A percentile compares a stretch with the other conserved stretches of the same genome.
Evolutionary conservation across 2,113 vertebrate species (phyloP).

Genomic region (Struthio camelus): DNA sequence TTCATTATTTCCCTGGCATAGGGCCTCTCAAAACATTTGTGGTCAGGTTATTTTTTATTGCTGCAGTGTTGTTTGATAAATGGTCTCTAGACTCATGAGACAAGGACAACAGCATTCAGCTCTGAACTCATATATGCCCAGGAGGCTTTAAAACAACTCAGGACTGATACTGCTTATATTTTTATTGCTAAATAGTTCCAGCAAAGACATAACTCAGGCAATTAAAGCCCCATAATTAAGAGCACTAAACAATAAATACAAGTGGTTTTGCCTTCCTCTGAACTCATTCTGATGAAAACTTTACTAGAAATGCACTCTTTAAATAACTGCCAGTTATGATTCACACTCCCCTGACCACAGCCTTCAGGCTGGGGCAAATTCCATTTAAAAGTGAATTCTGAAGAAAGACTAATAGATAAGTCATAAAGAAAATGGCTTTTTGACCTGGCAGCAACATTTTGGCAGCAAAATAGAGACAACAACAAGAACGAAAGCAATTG

Average conservation of each 20-base stretch:
- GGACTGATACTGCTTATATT: background rate
- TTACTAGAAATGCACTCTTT: background rate
- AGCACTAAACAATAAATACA: conserved; percentile 36
- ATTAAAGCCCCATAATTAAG: conserved; percentile 20
- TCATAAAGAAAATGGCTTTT: background rate
- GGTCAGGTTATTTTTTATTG: conserved; percentile 32
- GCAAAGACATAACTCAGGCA: conserved; percentile 12
- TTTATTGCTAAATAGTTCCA: conserved; percentile 29
- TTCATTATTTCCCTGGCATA: background rate
- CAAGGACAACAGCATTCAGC: background rate
- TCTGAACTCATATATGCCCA: conserved; percentile 8
- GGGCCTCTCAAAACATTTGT: conserved; percentile 16
- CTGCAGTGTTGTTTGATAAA: conserved; percentile 18
- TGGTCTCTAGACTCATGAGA: background rate
- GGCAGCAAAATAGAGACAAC: conserved; percentile 5
- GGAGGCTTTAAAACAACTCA: conserved; percentile 23
- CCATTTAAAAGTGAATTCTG: conserved; percentile 15
- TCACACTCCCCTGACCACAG: background rate
- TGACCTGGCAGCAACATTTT: background rate
- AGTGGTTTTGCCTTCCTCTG: conserved; percentile 15
- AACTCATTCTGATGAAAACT: conserved; percentile 24
- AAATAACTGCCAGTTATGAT: background rate
- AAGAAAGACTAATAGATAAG: background rate
- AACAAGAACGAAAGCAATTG: conserved; percentile 2
- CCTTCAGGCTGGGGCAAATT: conserved; percentile 4